Base-by-base conservation (phyloP, 1,140 invertebrate species). In the Notospermus geniculatus region DNA sequence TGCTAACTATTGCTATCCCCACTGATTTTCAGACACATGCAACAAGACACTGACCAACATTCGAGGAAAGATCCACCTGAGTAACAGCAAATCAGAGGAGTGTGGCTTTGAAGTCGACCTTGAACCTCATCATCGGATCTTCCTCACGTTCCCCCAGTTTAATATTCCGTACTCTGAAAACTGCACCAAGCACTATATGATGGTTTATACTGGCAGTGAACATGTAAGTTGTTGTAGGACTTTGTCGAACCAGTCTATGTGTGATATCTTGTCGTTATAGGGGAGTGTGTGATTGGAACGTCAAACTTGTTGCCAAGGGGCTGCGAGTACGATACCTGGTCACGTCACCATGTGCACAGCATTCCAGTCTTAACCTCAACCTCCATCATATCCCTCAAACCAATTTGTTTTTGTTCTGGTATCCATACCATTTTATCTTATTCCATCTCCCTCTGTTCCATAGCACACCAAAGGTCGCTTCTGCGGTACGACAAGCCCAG, bases 151-250 rank as follows among this genome's bases (percentile, higher is more conserved):
- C 46, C n/a, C 25, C 5, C n/a, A 50, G 25, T 50, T 50, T n/a
- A 27, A 23, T 19, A 50, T 50, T n/a, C 46, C 46, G n/a, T 50
- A 50, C 46, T 7, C 46, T 5, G 46, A 50, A n/a, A 50, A 50
- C 46, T 50, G 46, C n/a, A 50, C 46, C 46, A 27, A 50, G n/a
- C n/a, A 27, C 46, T 50, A 7, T n/a, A 50, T 50, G 25, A 27
- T 23, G 25, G 46, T 50, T 9, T 50, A 23, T 27, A 5, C 46
- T 19, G 19, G 46, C n/a, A 50, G 25, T n/a, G 46, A 50, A 50
- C 46, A 50, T 19, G 46, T 50, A n/a, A 36, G 32, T 36, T 7
- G n/a, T n/a, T n/a, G n/a, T n/a, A n/a, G n/a, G n/a, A n/a, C n/a
- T n/a, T n/a, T n/a, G n/a, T n/a, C n/a, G n/a, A n/a, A n/a, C n/a